Conservation (phyloP, 2,113 vertebrate species). For the Cryptotis parvus region DNA sequence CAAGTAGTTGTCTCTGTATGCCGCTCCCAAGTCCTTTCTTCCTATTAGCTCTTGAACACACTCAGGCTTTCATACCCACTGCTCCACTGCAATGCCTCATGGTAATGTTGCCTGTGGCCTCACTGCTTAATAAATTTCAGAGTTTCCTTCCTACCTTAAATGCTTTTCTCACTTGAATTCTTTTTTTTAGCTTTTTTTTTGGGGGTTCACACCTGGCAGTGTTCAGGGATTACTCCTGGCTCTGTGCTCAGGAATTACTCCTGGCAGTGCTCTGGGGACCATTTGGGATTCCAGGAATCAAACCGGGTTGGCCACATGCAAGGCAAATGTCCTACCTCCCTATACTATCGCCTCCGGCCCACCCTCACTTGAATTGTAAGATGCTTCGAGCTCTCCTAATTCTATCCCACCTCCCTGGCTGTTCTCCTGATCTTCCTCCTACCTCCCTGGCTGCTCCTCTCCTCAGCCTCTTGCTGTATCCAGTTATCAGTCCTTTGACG, state of each 20-base stretch:
- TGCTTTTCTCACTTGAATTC: not conserved
- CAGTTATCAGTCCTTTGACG: not conserved
- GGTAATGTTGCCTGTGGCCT: not conserved
- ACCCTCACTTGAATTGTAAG: no score
- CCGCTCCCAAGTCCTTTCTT: not conserved
- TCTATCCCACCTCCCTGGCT: no score
- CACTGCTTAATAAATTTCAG: not conserved
- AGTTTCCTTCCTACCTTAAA: not conserved
- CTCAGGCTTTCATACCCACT: not conserved
- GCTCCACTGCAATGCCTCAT: not conserved
- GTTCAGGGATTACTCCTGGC: no score
- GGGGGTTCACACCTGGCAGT: no score
- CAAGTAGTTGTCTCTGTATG: not conserved
- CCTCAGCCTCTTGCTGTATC: not conserved
- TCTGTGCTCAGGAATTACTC: no score
- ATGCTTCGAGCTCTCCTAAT: no score
- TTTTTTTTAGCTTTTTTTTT: no score
- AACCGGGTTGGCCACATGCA: no score
- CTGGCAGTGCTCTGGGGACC: no score
- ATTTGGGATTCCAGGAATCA: no score
- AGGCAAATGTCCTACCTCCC: no score
- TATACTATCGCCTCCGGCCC: no score
- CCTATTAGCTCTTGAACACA: not conserved
- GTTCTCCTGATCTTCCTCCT: not conserved
- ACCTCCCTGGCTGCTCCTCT: not conserved